Evolutionary conservation across 2,888 invertebrate genomes (phyloP), one percentile per base, ranked within the genome.

Genomic region (Anoplius nigerrimus): DNA sequence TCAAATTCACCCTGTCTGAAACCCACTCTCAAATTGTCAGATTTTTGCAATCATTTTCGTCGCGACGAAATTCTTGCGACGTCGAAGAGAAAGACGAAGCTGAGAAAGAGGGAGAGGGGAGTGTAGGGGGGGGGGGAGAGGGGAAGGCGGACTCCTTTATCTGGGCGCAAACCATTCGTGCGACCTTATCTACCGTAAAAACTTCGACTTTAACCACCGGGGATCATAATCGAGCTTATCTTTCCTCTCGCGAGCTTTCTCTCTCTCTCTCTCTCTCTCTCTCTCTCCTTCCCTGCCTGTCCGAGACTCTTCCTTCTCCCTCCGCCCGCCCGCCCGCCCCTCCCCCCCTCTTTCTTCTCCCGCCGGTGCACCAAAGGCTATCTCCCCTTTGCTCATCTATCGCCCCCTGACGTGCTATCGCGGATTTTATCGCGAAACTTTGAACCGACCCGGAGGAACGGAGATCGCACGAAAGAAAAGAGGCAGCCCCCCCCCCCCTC

Each of bases 221-320:
- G 86, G 87, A 87, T 87, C 86, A 86, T 87, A 87, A 87, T 87
- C 87, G 83, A 78, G 78, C 81, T 83, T 84, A 84, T 84, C 84
- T 77, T 15, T 42, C 34, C 57, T 56, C 62, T 22, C 24, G 46
- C 61, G 61, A 42, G 43, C 56, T 43, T 43, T 60, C 66, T 22
- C 66, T 63, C 62, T 55, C 63, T 63, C 72, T 42, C 59, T 16
- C 66, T 18, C 27, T 53, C 62, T 62, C 58, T 55, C 58, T 57
- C 20, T 60, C 62, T 56, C 48, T 27, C 54, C 24, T 52, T n/a
- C n/a, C n/a, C n/a, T n/a, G n/a, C 61, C 59, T 59, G 59, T 43
- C 58, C 16, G 11, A 21, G 45, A 43, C 34, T 46, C 27, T 55
- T 22, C 60, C 51, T 15, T 27, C 27, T 16, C 46, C 15, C 3